A percentile compares a stretch with the other conserved stretches of the same genome.
Conservation (phyloP, 2,888 invertebrate species). For the Pseudanteris insignis region DNA sequence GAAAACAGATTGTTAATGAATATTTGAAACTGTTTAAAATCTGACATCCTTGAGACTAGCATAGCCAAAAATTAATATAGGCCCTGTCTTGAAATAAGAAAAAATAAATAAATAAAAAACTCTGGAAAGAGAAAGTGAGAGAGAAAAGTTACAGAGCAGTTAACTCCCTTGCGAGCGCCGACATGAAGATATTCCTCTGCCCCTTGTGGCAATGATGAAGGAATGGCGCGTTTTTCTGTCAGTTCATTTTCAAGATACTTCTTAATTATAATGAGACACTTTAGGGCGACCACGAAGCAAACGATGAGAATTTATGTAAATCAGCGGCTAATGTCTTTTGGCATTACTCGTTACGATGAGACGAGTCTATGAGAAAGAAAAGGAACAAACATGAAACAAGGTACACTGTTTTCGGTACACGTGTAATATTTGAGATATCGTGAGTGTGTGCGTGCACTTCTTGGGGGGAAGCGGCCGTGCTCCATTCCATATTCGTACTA, state of each 20-base stretch:
- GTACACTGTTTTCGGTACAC: conserved; percentile 31
- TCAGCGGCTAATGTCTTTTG: conserved; percentile 64
- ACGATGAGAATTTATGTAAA: conserved; percentile 60
- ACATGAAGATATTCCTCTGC: conserved; percentile 41
- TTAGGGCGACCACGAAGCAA: conserved; percentile 50
- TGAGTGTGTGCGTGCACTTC: conserved; percentile 11
- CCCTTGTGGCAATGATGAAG: conserved; percentile 43
- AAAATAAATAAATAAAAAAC: conserved; percentile 21
- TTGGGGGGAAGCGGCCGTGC: conserved; percentile 13
- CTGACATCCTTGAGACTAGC: too few species aligned
- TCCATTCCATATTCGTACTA: conserved; percentile 3
- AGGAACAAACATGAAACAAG: conserved; percentile 16
- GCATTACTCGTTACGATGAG: conserved; percentile 56
- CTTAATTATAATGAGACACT: conserved; percentile 65
- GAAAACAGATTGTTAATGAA: too few species aligned
- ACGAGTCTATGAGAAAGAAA: conserved; percentile 16
- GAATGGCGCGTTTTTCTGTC: conserved; percentile 53
- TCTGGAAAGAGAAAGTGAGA: conserved; percentile 5
- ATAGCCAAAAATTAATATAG: conserved; percentile 33
- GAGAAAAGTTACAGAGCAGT: conserved; percentile 45
- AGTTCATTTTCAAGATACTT: conserved; percentile 63
- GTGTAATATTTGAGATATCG: conserved; percentile 21
- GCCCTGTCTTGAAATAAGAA: conserved; percentile 38
- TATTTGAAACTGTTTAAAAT: too few species aligned
- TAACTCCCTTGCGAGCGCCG: conserved; percentile 47